Base-by-base conservation (phyloP, 1,140 invertebrate species). In the Eueides isabella region DNA sequence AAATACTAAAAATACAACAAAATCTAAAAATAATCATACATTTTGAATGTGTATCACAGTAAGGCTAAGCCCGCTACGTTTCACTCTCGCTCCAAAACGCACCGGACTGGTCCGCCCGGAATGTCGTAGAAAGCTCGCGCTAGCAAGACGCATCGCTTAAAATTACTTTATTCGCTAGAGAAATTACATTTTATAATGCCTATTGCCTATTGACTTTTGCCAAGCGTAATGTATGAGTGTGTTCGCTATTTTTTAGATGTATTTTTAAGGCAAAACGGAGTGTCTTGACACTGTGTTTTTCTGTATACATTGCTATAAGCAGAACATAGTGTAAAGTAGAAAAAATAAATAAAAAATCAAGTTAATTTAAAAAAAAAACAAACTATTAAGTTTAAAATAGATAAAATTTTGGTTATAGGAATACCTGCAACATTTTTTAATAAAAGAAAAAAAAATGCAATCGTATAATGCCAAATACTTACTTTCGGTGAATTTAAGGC, bases 41-140 rank as follows among this genome's bases (percentile, higher is more conserved):
- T 66, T 33, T 65, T 35, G 31, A 6, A 55, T 68, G 9, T 68
- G 28, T 68, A 68, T 68, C 67, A 55, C 23, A 68, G 55, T 16
- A 14, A 38, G 23, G 31, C 41, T 31, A 48, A 61, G 67, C 55
- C 41, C 67, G 67, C 31, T 41, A 61, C 67, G 41, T 79, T 76
- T 76, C 77, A 79, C 77, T 79, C 77, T 79, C 77, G 68, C 78
- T 77, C 75, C 75, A 74, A 79, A 77, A 72, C 61, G 61, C 33
- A 63, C 69, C 66, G 64, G 35, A 62, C 75, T 30, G 38, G 72
- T 77, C 72, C 29, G 68, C 68, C 69, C 78, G 78, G 78, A 77
- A 79, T 79, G 78, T 63, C 63, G 75, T 77, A 79, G 78, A 79
- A 79, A 79, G 78, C 78, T 68, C 65, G 77, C 38, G 63, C 16